Evolutionary conservation across 2,113 vertebrate genomes (phyloP), one percentile per base, ranked within the genome.

Genomic region (Syrmaticus mikado): DNA sequence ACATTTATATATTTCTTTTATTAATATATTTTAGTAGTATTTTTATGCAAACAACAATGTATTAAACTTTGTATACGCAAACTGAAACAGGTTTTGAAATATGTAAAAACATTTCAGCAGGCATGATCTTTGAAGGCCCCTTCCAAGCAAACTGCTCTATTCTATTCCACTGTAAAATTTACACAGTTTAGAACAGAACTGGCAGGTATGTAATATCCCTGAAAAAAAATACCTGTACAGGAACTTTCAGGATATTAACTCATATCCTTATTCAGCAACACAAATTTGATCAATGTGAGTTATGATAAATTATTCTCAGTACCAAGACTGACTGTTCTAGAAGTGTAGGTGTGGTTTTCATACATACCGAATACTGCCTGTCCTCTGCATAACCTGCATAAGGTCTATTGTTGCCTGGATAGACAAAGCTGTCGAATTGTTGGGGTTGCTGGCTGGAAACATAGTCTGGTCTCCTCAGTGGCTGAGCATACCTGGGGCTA

Each of bases 371-470:
- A 43, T 89, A 18, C 18, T 46, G 92, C 10, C 66, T 91, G 1
- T 27, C 21, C 11, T 81, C 83, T 77, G 74, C 36, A 4, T 83
- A 55, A 66, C 77, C 83, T 79, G 64, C 40, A 3, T 83, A 55
- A 62, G 78, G 76, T 15, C 70, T 32, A 38, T 77, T 32, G 36
- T 8, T 60, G 27, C 46, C 72, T 52, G 74, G 38, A 32, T 16
- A 30, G 38, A 2, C 65, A 60, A 15, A 71, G n/a, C 1, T 7
- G 0, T 74, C 52, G 30, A 0, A 2, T 2, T 43, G 73, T 32
- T 36, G 78, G 81, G 65, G 11, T 20, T 0, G 25, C 11, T 25
- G 24, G 28, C 28, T 66, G 64, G 75, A 50, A 73, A n/a, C 65
- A 40, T 18, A 21, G 6, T 52, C 71, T n/a, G 71, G 38, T 75